Evolutionary conservation across 2,888 invertebrate species (phyloP), one percentile per base, ranked within the genome.

Genomic region (Lepidochitona cinerea): DNA sequence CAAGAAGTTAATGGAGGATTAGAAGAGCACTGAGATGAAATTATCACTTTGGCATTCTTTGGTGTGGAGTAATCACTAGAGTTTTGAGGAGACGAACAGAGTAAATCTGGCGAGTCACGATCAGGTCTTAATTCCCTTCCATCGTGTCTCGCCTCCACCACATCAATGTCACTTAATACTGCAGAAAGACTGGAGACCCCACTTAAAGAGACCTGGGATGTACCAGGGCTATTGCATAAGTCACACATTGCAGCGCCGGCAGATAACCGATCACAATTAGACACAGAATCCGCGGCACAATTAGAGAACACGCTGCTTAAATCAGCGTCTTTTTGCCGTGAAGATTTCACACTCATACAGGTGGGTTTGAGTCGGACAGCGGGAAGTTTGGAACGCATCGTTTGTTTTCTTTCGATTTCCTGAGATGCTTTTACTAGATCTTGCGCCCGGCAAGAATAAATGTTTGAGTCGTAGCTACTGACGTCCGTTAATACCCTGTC

Each of bases 401-500:
- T 9, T 0, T 2, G 3, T 9, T 35, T 14, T 18, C 3, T 37
- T 54, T 26, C 54, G 26, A 41, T 35, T 52, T 54, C 52, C 36
- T 35, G 32, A 23, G 41, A 53, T 41, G 32, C 23, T 18, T 72
- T 23, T 18, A 36, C n/a, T 32, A 73, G 76, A 26, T 72, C 68
- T 0, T 75, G 74, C 14, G 72, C 71, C 37, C 74, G 69, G 0
- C 72, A 75, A 14, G 74, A 73, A 72, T 82, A 82, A 33, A 80
- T 72, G n/a, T 77, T 73, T 0, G 85, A 85, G 71, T 83, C 82
- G 71, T 76, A 85, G 74, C 86, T 85, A 75, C 84, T 84, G 18
- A 81, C 77, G 74, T 87, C 86, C 72, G 83, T 84, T 3, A 80
- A 78, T 35, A 84, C 82, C 33, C 78, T 79, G n/a, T 84, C 83